A percentile compares a stretch with the other conserved stretches of the same genome.
Conservation (phyloP, 2,113 vertebrate genomes). For the Cyphomyrus discorhynchus region DNA sequence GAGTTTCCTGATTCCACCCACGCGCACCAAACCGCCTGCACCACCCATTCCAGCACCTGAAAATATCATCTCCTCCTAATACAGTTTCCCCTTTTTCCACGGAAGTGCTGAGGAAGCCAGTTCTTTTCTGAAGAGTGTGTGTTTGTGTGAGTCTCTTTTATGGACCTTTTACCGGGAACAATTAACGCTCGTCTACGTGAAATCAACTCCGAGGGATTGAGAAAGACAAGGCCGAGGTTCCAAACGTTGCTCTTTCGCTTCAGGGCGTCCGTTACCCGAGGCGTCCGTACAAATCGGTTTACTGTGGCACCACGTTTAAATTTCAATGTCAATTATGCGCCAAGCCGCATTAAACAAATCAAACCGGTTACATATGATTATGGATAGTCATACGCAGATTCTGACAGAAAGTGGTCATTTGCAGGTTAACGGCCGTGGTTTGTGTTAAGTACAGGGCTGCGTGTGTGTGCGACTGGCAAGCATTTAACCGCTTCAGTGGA, state of each 20-base stretch:
- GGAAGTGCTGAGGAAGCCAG: slow-evolving; percentile 22
- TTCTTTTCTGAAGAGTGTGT: slow-evolving; percentile 13
- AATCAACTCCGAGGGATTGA: not conserved
- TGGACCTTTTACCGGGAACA: slow-evolving; percentile 9
- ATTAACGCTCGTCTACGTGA: slow-evolving; percentile 25
- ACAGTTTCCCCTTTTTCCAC: not conserved
- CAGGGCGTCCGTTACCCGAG: not conserved
- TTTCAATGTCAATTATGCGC: not conserved
- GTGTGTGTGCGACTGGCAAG: not conserved
- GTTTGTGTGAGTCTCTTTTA: not conserved
- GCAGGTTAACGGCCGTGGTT: slow-evolving; percentile 4
- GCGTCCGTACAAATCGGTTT: not conserved
- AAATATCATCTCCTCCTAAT: not conserved
- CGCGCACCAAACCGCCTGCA: not conserved
- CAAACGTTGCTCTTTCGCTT: not conserved
- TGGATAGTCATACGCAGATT: not conserved
- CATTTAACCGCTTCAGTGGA: not conserved
- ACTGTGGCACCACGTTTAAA: not conserved
- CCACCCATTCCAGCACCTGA: not conserved
- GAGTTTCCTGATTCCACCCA: not conserved
- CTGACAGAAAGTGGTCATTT: not conserved
- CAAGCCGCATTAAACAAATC: slow-evolving; percentile 6
- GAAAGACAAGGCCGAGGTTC: not conserved
- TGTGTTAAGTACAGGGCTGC: slow-evolving; percentile 3
- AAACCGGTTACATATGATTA: not conserved